These are phyloP conservation scores for Cephalotes varians DNA, from an alignment of 2,888 invertebrate species.

Conservation along the genomic window DNA sequence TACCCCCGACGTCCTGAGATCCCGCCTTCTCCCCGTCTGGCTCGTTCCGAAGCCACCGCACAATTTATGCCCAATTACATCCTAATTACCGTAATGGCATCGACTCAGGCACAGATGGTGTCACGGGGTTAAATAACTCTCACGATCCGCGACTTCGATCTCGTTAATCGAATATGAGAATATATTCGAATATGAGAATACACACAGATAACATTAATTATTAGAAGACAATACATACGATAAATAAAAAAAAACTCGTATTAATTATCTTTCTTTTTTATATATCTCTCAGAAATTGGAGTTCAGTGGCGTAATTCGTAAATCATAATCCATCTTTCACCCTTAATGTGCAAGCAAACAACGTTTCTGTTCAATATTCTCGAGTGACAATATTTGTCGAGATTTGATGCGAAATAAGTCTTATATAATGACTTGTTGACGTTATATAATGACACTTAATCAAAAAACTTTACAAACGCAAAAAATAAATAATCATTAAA, in stretches of 20 bases:
- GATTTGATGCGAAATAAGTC: background rate
- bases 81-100: slow-evolving; percentile 78
- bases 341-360: background rate
- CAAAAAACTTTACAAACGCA: background rate
- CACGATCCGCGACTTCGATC: slow-evolving; percentile 57
- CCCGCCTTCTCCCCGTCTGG: slow-evolving; percentile 42
- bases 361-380: background rate
- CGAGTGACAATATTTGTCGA: background rate
- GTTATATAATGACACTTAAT: too few relatives aligned
- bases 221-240: too few relatives aligned
- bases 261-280: too few relatives aligned
- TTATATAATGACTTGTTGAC: background rate
- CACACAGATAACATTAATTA: too few relatives aligned
- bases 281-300: background rate
- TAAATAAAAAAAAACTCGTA: too few relatives aligned
- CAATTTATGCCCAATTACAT: slow-evolving; percentile 79
- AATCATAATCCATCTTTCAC: background rate
- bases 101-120: slow-evolving; percentile 74
- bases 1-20: slow-evolving; percentile 22
- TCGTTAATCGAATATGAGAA: background rate
- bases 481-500: slow-evolving; percentile 43
- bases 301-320: background rate
- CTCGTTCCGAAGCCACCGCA: slow-evolving; percentile 61
- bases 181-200: too few relatives aligned
- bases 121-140: slow-evolving; percentile 76